A percentile compares a stretch with the other conserved stretches of the same genome.
phyloP scores from a whole-genome alignment of 1,140 invertebrate species.

The Nomia melanderi region DNA sequence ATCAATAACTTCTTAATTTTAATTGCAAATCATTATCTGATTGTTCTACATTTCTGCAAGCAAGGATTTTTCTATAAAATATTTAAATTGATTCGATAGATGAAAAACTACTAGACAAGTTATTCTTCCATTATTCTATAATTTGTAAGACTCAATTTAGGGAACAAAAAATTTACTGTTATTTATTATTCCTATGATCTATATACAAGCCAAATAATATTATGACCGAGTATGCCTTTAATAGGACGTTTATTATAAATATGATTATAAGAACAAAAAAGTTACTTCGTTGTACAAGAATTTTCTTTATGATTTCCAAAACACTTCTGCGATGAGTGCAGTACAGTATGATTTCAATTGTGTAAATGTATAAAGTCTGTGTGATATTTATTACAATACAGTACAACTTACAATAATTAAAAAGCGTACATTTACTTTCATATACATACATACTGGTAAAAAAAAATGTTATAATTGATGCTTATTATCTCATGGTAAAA shows the following conservation, averaged over 20 bases:
- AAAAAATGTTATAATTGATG: conserved; percentile 9
- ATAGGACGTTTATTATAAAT: conserved; percentile 18
- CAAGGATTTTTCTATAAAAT: background rate
- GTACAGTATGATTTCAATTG: conserved; percentile 6
- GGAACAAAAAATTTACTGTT: background rate
- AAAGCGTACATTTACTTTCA: background rate
- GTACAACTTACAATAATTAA: conserved; percentile 36
- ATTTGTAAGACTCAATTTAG: background rate
- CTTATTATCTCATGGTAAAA: background rate
- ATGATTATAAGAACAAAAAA: background rate
- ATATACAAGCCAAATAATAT: conserved; percentile 1
- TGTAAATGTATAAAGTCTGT: conserved; percentile 49
- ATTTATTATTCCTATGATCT: conserved; percentile 8
- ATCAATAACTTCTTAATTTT: conserved; percentile 1
- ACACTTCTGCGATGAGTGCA: conserved; percentile 22
- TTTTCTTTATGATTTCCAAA: background rate
- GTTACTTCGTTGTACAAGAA: background rate
- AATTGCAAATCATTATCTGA: conserved; percentile 18
- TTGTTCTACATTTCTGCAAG: conserved; percentile 11
- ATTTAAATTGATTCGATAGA: background rate
- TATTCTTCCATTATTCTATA: conserved; percentile 21
- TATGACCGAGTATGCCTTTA: background rate
- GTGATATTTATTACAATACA: conserved; percentile 62
- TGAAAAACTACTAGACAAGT: background rate
- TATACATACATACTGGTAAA: background rate